Percentiles rank a stretch among this genome's conserved stretches.
phyloP scores from a whole-genome alignment of 2,888 invertebrate species.

The Biston stratarius region DNA sequence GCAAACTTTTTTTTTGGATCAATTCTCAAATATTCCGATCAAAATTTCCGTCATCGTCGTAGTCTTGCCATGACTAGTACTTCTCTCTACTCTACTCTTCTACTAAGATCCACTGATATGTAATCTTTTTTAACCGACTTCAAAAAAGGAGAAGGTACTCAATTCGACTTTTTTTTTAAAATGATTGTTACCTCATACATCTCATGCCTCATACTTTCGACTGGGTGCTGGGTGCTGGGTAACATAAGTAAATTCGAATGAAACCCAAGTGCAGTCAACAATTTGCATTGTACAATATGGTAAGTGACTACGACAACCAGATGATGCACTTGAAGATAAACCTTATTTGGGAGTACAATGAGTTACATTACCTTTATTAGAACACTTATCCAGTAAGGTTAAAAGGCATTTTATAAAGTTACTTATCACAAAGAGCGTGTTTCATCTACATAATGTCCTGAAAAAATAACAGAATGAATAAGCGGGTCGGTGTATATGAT shows the following conservation, averaged over 20 bases:
- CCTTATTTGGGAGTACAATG: slow-evolving; percentile 23
- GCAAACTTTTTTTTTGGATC: not conserved
- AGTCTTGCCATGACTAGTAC: too few species aligned
- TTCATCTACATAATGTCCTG: not conserved
- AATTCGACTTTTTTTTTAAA: too few species aligned
- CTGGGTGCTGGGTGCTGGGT: too few species aligned
- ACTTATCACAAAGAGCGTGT: slow-evolving; percentile 10
- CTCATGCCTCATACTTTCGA: too few species aligned
- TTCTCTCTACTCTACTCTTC: too few species aligned
- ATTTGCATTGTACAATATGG: slow-evolving; percentile 15
- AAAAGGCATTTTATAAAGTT: slow-evolving; percentile 10
- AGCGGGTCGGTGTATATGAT: not conserved
- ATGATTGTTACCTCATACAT: too few species aligned
- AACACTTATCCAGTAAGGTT: slow-evolving; percentile 13
- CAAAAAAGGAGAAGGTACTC: too few species aligned
- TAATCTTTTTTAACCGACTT: too few species aligned
- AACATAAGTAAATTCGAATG: not conserved
- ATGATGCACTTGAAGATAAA: slow-evolving; percentile 12
- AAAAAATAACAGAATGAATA: slow-evolving; percentile 1
- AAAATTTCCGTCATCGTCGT: too few species aligned
- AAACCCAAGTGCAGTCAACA: slow-evolving; percentile 8
- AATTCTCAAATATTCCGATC: too few species aligned
- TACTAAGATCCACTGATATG: too few species aligned
- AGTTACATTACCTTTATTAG: slow-evolving; percentile 6
- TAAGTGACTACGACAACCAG: not conserved